Base-by-base conservation (phyloP, 2,888 invertebrate genomes). In the Caprella mutica region DNA sequence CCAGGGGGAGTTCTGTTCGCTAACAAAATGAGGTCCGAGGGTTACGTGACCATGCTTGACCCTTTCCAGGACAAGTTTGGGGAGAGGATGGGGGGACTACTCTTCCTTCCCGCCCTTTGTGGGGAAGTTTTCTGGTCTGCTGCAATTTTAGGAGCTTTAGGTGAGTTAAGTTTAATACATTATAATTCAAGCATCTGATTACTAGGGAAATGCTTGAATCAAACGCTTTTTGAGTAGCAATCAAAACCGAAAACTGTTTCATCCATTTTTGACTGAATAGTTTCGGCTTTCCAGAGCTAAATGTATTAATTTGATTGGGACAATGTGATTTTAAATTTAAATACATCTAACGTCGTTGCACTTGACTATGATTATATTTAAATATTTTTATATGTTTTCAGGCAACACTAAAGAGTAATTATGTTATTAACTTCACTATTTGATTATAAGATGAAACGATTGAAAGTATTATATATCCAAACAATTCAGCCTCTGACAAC, bases 71-170 rank as follows among this genome's bases (percentile, higher is more conserved):
- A 78, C 67, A 78, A 79, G 68, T 83, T 82, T 69, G 83, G 83
- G 12, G 78, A 80, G 66, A 72, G 81, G 39, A 80, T 83, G 72
- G 83, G 83, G 21, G 82, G 82, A 2, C 71, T 83, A 52, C 75
- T 84, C 66, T 76, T 76, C 66, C 72, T 84, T 33, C 83, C 84
- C 9, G 82, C 83, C n/a, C 74, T 83, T 9, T 76, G 80, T 63
- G 82, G 82, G 14, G 83, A 84, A 71, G 77, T 82, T 40, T 82
- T 83, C 71, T 83, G 83, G 82, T 80, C 81, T 17, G 82, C 81
- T 1, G 81, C 82, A 54, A 80, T 83, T 44, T 73, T 83, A 44
- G 78, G 80, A 50, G 81, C 82, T 29, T 72, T 83, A 14, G 82
- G 81, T 75, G 68, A 75, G 76, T n/a, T 12, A 35, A 35, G n/a